Evolutionary conservation across 2,888 invertebrate species (phyloP).

Genomic region (Monopis laevigella): DNA sequence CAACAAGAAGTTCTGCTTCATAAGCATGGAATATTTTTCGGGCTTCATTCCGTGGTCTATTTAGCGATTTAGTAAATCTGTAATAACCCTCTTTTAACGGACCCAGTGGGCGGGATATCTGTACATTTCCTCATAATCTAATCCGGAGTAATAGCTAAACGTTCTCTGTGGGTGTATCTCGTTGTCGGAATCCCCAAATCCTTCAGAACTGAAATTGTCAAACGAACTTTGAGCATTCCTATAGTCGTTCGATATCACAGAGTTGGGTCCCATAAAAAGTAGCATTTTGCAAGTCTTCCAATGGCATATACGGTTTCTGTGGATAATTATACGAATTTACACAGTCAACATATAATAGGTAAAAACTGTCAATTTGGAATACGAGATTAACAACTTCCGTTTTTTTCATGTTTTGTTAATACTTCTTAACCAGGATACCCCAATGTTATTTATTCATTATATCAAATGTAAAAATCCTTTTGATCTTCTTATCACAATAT

Average conservation of each 20-base stretch:
- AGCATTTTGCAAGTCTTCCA: constrained; percentile 34
- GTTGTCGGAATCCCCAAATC: constrained; percentile 36
- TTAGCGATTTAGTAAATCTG: constrained; percentile 88
- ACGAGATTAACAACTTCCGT: too few species aligned
- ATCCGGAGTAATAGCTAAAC: constrained; percentile 46
- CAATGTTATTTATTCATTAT: too few species aligned
- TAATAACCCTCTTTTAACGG: constrained; percentile 86
- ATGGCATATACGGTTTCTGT: too few species aligned
- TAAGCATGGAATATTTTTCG: constrained; percentile 85
- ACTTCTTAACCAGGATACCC: too few species aligned
- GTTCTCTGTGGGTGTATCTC: constrained; percentile 49
- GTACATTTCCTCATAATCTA: constrained; percentile 53
- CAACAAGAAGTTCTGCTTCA: constrained; percentile 81
- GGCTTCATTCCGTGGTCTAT: constrained; percentile 82
- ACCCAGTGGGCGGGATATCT: constrained; percentile 89
- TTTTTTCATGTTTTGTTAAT: too few species aligned
- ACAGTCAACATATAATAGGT: too few species aligned
- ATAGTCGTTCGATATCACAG: constrained; percentile 46
- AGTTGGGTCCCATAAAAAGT: constrained; percentile 49
- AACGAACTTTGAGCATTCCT: constrained; percentile 46
- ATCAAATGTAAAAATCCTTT: too few species aligned
- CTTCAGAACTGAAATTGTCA: constrained; percentile 39
- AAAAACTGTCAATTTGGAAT: too few species aligned
- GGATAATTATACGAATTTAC: too few species aligned
- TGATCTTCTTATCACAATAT: too few species aligned